Base-by-base conservation (phyloP, 2,888 invertebrate species). In the Steinernema hermaphroditum region DNA sequence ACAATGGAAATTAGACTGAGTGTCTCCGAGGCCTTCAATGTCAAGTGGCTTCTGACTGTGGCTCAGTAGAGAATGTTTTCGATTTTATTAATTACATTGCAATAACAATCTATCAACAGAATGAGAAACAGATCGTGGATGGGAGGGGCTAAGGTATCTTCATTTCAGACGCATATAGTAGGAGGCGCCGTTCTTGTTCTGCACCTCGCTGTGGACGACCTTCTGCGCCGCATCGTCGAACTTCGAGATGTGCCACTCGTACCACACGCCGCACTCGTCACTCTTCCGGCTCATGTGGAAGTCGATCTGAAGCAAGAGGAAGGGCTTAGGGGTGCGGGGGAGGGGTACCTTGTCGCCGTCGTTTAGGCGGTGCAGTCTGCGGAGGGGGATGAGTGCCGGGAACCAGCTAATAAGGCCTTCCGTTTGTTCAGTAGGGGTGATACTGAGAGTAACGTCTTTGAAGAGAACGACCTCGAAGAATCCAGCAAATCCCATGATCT, bases 401-500 rank as follows among this genome's bases (percentile, higher is more conserved):
- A 97, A 98, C 98, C 98, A 98, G 76, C 94, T 94, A 85, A 94
- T 43, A 72, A 71, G 69, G 43, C 76, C 24, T 44, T 69, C 44
- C 27, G 75, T 73, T 1, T 73, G n/a, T 8, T 70, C 37, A 27
- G 50, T 34, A 6, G 74, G 76, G 62, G 76, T 86, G 87, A 87
- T 87, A 87, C 96, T 96, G 68, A 98, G 89, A 82, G 89, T 91
- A 72, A 95, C 91, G 83, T 93, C 91, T 76, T 92, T 92, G 88
- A 93, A 96, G 19, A 98, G 89, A 27, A 91, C 89, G 49, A 94
- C 91, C 86, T 95, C 93, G 88, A 98, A 98, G 88, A 94, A 98
- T 4, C 98, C 98, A 32, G 93, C 93, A 88, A 98, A 93, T 1
- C 96, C 98, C 79, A 81, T 86, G n/a, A 77, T 74, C 44, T 76